These are phyloP conservation scores for Cryptocheilus praepositus DNA, from an alignment of 2,888 invertebrate genomes.

Conservation along the genomic window DNA sequence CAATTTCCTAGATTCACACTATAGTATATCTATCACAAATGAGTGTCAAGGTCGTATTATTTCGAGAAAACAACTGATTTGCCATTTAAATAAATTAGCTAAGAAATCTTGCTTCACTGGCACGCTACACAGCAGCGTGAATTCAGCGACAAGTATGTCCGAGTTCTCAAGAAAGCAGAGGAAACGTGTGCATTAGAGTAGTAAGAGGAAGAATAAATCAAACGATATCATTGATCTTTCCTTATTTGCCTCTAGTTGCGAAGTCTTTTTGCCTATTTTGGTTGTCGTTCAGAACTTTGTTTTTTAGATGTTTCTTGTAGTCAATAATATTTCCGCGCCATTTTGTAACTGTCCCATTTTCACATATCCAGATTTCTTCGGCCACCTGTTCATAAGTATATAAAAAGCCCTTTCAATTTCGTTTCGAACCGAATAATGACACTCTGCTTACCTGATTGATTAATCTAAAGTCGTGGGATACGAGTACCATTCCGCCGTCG, in stretches of 20 bases:
- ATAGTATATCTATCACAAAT: constrained; percentile 25
- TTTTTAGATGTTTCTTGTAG: constrained; percentile 96
- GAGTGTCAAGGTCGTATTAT: constrained; percentile 22
- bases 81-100: constrained; percentile 72
- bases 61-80: constrained; percentile 33
- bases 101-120: constrained; percentile 60
- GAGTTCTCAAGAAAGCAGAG: constrained; percentile 44
- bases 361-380: constrained; percentile 99
- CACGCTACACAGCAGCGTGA: constrained; percentile 68
- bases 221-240: constrained; percentile 25
- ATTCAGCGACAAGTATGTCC: constrained; percentile 34
- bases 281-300: constrained; percentile 87
- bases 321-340: constrained; percentile 97
- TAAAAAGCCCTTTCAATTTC: not conserved
- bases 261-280: constrained; percentile 70
- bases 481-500: constrained; percentile 98
- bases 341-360: constrained; percentile 95
- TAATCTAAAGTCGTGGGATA: constrained; percentile 99
- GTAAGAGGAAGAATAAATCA: constrained; percentile 40
- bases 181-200: constrained; percentile 47
- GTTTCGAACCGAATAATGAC: too few species aligned
- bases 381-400: constrained; percentile 84
- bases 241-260: constrained; percentile 64
- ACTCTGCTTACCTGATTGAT: constrained; percentile 93
- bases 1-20: constrained; percentile 29